Conservation (phyloP, 2,888 invertebrate genomes). For the Habroteleia sp. region DNA sequence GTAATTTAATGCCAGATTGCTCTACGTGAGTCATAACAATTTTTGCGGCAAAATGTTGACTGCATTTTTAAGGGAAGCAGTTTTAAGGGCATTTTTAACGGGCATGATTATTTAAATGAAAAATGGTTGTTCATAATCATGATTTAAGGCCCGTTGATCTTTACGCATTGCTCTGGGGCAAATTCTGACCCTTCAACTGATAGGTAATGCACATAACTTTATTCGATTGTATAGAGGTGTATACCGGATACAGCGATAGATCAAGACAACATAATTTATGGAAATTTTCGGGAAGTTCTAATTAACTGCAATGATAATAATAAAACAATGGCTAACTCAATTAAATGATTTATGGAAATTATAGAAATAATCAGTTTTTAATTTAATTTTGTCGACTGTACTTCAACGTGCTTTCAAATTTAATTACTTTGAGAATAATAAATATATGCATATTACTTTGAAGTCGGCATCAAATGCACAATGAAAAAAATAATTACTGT, state of each 20-base stretch:
- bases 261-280: conserved; percentile 53
- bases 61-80: too few relatives aligned
- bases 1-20: too few relatives aligned
- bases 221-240: conserved; percentile 38
- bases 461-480: too few relatives aligned
- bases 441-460: too few relatives aligned
- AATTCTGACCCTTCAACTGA: conserved; percentile 43
- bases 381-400: too few relatives aligned
- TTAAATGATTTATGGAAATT: conserved; percentile 24
- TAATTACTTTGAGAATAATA: too few relatives aligned
- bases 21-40: too few relatives aligned
- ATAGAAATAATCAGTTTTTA: too few relatives aligned
- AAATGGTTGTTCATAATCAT: conserved; percentile 22
- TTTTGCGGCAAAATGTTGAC: too few relatives aligned
- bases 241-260: conserved; percentile 42
- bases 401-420: too few relatives aligned
- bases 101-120: neutral
- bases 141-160: conserved; percentile 28
- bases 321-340: conserved; percentile 12
- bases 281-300: conserved; percentile 56
- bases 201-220: conserved; percentile 45
- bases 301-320: conserved; percentile 48
- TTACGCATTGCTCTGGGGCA: conserved; percentile 19
- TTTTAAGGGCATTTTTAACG: too few relatives aligned
- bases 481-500: too few relatives aligned